These are phyloP conservation scores for Papilio gigon DNA, from an alignment of 2,888 invertebrate genomes.

Conservation along the genomic window DNA sequence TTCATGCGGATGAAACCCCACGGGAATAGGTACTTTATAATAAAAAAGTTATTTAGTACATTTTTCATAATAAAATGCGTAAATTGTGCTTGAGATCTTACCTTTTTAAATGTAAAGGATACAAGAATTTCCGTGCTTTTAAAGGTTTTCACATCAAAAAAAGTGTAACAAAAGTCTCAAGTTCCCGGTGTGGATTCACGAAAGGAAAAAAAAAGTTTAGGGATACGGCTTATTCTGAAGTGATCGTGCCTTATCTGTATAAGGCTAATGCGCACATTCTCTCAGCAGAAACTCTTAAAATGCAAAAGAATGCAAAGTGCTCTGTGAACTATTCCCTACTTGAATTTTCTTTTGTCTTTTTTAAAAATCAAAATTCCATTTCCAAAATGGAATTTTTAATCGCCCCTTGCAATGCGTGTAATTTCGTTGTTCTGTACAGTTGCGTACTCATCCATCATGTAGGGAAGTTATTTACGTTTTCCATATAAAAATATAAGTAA, in stretches of 20 bases:
- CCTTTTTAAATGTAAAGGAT: not conserved
- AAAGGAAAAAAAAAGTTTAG: slow-evolving; percentile 8
- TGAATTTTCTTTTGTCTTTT: not conserved
- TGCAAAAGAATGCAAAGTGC: slow-evolving; percentile 31
- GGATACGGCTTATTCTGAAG: slow-evolving; percentile 5
- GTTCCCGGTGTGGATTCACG: not conserved
- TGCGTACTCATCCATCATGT: not conserved
- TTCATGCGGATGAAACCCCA: too few species aligned
- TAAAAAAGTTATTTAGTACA: not conserved
- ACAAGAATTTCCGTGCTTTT: not conserved
- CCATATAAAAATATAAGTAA: too few species aligned
- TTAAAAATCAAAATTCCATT: slow-evolving; percentile 6
- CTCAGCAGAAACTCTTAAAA: slow-evolving; percentile 23
- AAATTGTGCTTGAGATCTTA: not conserved
- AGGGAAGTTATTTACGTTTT: too few species aligned
- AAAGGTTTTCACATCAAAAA: not conserved
- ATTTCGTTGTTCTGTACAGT: not conserved
- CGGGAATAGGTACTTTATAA: too few species aligned
- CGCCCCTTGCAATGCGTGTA: not conserved
- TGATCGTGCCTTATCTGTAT: slow-evolving; percentile 33
- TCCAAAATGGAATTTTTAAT: slow-evolving; percentile 15
- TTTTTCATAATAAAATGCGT: not conserved
- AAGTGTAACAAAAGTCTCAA: slow-evolving; percentile 8
- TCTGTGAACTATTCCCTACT: slow-evolving; percentile 11
- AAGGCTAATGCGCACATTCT: slow-evolving; percentile 23